Conservation (phyloP, 2,888 invertebrate species). For the Clitarchus hookeri region DNA sequence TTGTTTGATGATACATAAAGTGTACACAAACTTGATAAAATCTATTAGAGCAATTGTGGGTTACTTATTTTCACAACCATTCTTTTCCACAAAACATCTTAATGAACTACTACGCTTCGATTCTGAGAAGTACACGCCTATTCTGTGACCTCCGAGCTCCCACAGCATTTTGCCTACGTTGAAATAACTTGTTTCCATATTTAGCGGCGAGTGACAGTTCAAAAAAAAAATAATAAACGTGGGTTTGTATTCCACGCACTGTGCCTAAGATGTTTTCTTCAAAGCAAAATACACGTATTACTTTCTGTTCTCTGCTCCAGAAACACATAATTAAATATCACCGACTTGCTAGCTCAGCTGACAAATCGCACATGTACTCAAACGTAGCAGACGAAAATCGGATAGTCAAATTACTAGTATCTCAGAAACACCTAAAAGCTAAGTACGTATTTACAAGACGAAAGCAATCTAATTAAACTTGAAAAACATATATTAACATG, state of each 20-base stretch:
- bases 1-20: background rate
- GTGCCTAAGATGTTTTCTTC: background rate
- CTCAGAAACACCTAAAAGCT: background rate
- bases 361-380: background rate
- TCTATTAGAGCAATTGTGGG: too few relatives aligned
- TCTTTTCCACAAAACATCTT: background rate
- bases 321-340: background rate
- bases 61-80: background rate
- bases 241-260: background rate
- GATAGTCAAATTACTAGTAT: background rate
- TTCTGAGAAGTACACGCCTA: background rate
- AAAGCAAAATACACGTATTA: background rate
- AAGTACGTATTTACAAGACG: background rate
- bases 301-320: background rate
- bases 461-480: background rate
- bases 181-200: constrained; percentile 24
- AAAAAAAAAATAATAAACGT: background rate
- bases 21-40: background rate
- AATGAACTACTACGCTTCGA: background rate
- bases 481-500: background rate
- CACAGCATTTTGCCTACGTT: constrained; percentile 21
- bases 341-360: background rate
- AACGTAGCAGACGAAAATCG: background rate
- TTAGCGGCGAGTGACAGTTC: constrained; percentile 17
- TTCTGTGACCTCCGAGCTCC: background rate